Evolutionary conservation across 2,888 invertebrate species (phyloP), one percentile per base, ranked within the genome.

Genomic region (Brachyptera risi): DNA sequence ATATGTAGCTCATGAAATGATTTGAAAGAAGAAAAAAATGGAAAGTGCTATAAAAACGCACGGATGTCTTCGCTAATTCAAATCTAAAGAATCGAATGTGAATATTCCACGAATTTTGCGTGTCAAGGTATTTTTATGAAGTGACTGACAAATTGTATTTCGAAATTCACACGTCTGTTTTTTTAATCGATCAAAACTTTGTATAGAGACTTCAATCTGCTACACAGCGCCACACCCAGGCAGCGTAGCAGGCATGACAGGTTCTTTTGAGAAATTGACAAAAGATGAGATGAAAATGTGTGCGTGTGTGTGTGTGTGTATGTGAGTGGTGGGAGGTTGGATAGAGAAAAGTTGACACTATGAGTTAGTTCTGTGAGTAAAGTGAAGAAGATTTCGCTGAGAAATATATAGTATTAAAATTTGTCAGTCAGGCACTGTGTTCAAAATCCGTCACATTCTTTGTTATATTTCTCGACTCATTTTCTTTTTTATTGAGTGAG

Each of bases 181-280:
- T 51, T 57, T 58, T 62, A 62, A 62, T 62, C 59, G 56, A 62
- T 62, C 58, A 62, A 42, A 58, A 54, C 1, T 58, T 58, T 40
- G 23, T 56, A 54, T 58, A 54, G 59, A 51, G 62, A 24, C 26
- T 21, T 59, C 54, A 44, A 23, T 37, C 54, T 27, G 54, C 58
- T 19, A n/a, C 40, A 31, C 51, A 2, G 9, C 27, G 27, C 50
- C 50, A 24, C 50, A 58, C 42, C 11, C 54, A 17, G 13, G 26
- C 42, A 35, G 56, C 47, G n/a, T n/a, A n/a, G n/a, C n/a, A n/a
- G n/a, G 15, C 50, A 38, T 61, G 61, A 61, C 61, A 61, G 50
- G 13, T 58, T 54, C 58, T 58, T 40, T 40, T 50, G 58, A 58
- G 56, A 47, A 59, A 58, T 62, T 62, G 59, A 44, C 58, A 56